These are phyloP conservation scores for Neomorphus geoffroyi DNA, from an alignment of 2,797 vertebrate genomes.

Conservation along the genomic window DNA sequence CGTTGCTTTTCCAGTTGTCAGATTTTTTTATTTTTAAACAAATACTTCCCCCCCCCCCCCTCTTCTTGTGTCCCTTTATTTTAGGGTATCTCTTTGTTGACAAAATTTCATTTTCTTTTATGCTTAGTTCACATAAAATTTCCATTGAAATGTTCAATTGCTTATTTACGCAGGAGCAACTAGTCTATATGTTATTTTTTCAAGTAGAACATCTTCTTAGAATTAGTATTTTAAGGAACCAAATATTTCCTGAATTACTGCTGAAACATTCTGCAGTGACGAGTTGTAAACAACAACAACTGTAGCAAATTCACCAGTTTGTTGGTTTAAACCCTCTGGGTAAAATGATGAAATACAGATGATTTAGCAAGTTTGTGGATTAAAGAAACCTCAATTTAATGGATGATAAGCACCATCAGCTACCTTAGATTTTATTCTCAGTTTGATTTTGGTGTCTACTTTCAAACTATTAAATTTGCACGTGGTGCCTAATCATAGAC, in stretches of 20 bases:
- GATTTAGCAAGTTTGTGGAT: not conserved
- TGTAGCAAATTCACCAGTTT: not conserved
- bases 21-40: not conserved
- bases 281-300: not conserved
- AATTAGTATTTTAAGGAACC: not conserved
- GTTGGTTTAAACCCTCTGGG: not conserved
- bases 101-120: not conserved
- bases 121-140: not conserved
- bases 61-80: not conserved
- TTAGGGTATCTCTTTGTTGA: not conserved
- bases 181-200: not conserved
- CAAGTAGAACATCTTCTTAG: not conserved
- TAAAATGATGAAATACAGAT: not conserved
- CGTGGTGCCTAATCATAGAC: not conserved
- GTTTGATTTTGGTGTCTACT: not conserved
- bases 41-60: not conserved
- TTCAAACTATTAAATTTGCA: not conserved
- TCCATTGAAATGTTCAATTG: not conserved
- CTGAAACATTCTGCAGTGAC: not conserved
- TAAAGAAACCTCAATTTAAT: not conserved
- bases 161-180: not conserved
- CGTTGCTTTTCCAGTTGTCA: not conserved
- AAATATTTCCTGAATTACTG: not conserved
- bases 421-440: not conserved
- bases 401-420: not conserved